These are phyloP conservation scores for Podabrus alpinus DNA, from an alignment of 2,888 invertebrate species.

Conservation along the genomic window DNA sequence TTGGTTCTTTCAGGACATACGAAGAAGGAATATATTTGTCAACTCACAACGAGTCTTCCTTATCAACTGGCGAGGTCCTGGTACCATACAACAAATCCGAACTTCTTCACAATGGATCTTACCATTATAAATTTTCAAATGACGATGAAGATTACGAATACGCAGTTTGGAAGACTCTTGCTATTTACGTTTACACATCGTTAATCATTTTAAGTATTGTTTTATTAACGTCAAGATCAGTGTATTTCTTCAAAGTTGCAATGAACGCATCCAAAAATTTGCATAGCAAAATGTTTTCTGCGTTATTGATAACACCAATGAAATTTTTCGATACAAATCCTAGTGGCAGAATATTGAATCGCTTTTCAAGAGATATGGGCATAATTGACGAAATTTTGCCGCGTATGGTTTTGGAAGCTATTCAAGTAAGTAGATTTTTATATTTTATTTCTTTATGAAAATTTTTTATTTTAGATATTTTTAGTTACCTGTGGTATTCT, in stretches of 20 bases:
- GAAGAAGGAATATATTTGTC: not conserved
- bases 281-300: slow-evolving; percentile 84
- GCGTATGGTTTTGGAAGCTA: slow-evolving; percentile 58
- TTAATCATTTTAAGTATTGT: not conserved
- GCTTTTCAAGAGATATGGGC: slow-evolving; percentile 77
- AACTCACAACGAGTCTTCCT: not conserved
- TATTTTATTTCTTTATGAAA: not conserved
- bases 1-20: not conserved
- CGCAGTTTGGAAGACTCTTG: slow-evolving; percentile 53
- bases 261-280: slow-evolving; percentile 76
- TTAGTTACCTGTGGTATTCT: slow-evolving; percentile 72
- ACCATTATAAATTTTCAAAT: not conserved
- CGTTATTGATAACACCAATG: slow-evolving; percentile 77
- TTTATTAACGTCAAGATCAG: not conserved
- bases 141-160: not conserved
- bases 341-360: slow-evolving; percentile 73
- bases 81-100: not conserved
- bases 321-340: slow-evolving; percentile 87
- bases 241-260: slow-evolving; percentile 60
- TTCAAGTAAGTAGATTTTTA: slow-evolving; percentile 52
- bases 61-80: not conserved
- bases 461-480: slow-evolving; percentile 53
- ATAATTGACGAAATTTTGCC: slow-evolving; percentile 64
- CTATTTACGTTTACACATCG: slow-evolving; percentile 51
- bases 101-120: not conserved